phyloP scores from a whole-genome alignment of 2,888 invertebrate species.

The Abrostola tripartita region DNA sequence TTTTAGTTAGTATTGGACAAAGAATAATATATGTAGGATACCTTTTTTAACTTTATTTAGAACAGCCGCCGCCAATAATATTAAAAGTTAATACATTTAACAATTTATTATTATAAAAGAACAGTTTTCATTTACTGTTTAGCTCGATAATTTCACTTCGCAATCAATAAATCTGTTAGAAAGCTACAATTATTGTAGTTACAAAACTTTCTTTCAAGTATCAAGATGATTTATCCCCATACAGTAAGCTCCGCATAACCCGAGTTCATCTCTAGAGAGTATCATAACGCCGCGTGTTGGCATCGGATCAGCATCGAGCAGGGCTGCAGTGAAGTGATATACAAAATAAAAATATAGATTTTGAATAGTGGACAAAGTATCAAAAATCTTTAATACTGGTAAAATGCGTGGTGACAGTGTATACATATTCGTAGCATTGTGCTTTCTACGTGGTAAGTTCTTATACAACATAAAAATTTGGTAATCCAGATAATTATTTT shows the following conservation, averaged over 20 bases:
- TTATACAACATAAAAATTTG: no score
- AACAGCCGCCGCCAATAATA: no score
- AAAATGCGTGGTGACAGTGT: constrained; percentile 26
- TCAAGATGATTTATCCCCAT: constrained; percentile 51
- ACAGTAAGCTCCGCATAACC: constrained; percentile 57
- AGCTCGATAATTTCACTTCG: no score
- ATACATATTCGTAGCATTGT: constrained; percentile 18
- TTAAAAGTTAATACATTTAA: no score
- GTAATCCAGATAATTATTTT: no score
- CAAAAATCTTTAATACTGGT: constrained; percentile 7
- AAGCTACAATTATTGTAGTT: background rate
- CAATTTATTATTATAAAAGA: no score
- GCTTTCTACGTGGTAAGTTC: constrained; percentile 41
- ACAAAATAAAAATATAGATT: no score
- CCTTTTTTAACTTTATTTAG: no score
- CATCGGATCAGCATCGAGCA: constrained; percentile 41
- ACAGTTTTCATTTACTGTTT: no score
- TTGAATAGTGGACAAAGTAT: constrained; percentile 13
- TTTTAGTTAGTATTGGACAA: no score
- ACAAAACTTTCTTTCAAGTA: constrained; percentile 28
- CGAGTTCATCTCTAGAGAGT: constrained; percentile 55
- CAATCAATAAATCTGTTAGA: background rate
- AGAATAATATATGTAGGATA: no score
- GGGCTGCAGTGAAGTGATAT: constrained; percentile 22
- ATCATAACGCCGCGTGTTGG: constrained; percentile 42